Conservation (phyloP, 92 coral and sea anemone species). For the Epizoanthus illoricatus region DNA sequence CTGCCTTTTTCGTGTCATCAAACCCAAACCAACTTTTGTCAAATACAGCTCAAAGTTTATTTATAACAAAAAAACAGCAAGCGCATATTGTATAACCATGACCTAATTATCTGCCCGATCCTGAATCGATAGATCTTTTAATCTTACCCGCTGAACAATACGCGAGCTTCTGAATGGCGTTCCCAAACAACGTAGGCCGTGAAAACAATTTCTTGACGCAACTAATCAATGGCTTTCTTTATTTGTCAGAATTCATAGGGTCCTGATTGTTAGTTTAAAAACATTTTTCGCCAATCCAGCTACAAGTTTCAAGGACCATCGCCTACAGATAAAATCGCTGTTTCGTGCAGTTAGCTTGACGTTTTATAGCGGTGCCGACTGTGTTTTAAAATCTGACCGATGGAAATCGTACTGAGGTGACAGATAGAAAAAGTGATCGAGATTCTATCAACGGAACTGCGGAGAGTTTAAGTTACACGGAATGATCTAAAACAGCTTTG, state of each 20-base stretch:
- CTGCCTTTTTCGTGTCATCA: no score
- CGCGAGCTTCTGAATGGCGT: no score
- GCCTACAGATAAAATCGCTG: neutral
- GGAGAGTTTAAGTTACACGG: constrained; percentile 1
- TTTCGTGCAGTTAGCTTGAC: neutral
- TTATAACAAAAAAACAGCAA: no score
- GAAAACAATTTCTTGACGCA: no score
- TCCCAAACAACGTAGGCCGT: no score
- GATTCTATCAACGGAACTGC: neutral
- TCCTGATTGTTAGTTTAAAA: constrained; percentile 1
- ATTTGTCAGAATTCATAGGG: neutral
- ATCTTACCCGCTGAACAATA: no score
- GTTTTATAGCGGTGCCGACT: neutral
- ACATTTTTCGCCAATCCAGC: neutral
- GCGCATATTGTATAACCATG: no score
- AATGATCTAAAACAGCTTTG: neutral
- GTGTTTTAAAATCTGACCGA: neutral
- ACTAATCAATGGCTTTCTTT: neutral
- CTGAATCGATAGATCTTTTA: no score
- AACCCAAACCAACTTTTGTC: no score
- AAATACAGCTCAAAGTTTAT: no score
- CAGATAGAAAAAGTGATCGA: neutral
- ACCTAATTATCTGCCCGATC: no score
- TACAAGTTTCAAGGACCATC: neutral
- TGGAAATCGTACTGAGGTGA: neutral